Base-by-base conservation (phyloP, 1,140 invertebrate species). In the Nylanderia fulva region DNA sequence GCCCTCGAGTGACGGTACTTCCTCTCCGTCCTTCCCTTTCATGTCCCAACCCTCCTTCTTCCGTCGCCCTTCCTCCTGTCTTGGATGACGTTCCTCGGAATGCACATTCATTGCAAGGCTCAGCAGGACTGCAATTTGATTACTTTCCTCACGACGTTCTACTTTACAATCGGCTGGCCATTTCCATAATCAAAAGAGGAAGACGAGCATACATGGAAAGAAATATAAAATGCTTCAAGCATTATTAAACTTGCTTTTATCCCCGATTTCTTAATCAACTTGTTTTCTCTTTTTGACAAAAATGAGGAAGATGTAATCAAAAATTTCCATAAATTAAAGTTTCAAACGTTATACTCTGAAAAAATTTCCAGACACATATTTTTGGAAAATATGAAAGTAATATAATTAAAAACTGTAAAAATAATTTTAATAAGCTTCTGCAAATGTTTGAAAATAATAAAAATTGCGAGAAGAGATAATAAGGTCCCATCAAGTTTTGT, bases 121-220 rank as follows among this genome's bases (percentile, higher is more conserved):
- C 77, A 89, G 61, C 77, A 86, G 54, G 60, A 45, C 68, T 84
- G 39, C 75, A 89, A 89, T 72, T 89, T 86, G 83, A 89, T 89
- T 89, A 89, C 83, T 75, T 85, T 85, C 71, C 83, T 75, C 60
- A 71, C 83, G 60, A 89, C 56, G 75, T 77, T 68, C 86, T 69
- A 79, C 61, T 85, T 86, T 86, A 83, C 85, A 89, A 52, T 79
- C 83, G 45, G 52, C 39, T n/a, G 3, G 64, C 64, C 24, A 80
- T 80, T 36, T 71, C 21, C 64, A 71, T 72, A 82, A 82, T 82
- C 56, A 33, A 27, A 52, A 33, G 7, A 45, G 21, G 42, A 18
- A 64, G 61, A 7, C 24, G 45, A 29, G 11, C 36, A 42, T 8
- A 52, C 18, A 48, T 9, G 52, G 4, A n/a, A 42, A 71, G 9